Conservation (phyloP, 2,888 invertebrate genomes). For the Coenonympha arcania region DNA sequence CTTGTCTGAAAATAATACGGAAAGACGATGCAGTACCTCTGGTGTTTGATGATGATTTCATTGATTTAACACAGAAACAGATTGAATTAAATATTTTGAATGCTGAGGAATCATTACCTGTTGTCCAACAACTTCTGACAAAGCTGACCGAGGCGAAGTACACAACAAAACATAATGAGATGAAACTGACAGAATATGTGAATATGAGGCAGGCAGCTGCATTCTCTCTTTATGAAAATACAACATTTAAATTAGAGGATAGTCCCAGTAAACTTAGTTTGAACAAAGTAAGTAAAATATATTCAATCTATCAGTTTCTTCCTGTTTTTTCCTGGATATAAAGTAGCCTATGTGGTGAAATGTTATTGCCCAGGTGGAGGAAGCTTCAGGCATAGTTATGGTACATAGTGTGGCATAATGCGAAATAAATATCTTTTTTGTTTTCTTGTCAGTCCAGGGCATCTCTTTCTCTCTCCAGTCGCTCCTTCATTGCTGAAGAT, state of each 20-base stretch:
- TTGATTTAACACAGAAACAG: conserved; percentile 33
- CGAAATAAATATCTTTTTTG: too few relatives aligned
- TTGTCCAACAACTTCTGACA: conserved; percentile 42
- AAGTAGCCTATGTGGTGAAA: too few relatives aligned
- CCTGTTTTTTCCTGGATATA: too few relatives aligned
- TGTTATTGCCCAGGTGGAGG: too few relatives aligned
- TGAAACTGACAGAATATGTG: conserved; percentile 38
- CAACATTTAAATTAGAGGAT: conserved; percentile 39
- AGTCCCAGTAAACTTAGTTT: conserved; percentile 34
- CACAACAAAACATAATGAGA: conserved; percentile 45
- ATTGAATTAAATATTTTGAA: conserved; percentile 18
- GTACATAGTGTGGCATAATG: too few relatives aligned
- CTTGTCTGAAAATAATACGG: conserved; percentile 40
- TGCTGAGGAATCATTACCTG: conserved; percentile 36
- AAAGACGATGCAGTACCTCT: conserved; percentile 53
- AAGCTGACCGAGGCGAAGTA: conserved; percentile 54
- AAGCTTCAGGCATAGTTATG: too few relatives aligned
- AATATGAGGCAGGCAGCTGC: conserved; percentile 46
- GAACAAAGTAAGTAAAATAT: conserved; percentile 34
- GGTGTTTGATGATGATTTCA: conserved; percentile 53
- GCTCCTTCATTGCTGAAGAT: too few relatives aligned
- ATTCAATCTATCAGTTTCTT: too few relatives aligned
- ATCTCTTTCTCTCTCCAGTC: too few relatives aligned
- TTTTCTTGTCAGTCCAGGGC: too few relatives aligned
- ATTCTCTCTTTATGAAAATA: conserved; percentile 40